A percentile compares a stretch with the other conserved stretches of the same genome.
These are phyloP conservation scores for Lethenteron reissneri DNA, from an alignment of 2,113 vertebrate species.

Conservation along the genomic window DNA sequence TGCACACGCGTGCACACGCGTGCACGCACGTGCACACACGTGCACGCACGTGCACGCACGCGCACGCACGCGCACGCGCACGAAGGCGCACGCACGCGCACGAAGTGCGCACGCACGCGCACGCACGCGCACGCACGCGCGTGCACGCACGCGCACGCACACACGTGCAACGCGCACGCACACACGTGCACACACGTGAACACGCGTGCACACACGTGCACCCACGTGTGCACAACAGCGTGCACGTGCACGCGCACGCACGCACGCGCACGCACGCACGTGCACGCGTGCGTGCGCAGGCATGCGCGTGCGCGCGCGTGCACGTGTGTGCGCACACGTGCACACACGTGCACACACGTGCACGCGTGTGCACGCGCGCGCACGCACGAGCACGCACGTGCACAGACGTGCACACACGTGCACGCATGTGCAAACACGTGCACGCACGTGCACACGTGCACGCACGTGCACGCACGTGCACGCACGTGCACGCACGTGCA, in stretches of 20 bases:
- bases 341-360: no score
- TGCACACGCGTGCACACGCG: no score
- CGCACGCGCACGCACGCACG: constrained; percentile 3
- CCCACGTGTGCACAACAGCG: not conserved
- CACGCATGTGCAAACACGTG: not conserved
- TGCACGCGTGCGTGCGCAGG: not conserved
- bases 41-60: constrained; percentile 1
- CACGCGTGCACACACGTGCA: not conserved
- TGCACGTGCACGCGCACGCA: not conserved
- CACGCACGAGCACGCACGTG: not conserved
- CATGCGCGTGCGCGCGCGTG: not conserved
- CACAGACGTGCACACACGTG: not conserved
- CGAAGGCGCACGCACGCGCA: no score
- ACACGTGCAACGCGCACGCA: no score
- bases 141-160: no score
- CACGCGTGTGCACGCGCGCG: not conserved
- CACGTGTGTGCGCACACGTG: not conserved
- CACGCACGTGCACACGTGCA: not conserved
- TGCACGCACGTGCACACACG: no score
- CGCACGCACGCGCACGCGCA: not conserved
- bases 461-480: not conserved
- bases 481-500: not conserved
- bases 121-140: no score
- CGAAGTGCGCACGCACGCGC: no score
- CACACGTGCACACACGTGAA: not conserved